Conservation (phyloP, 92 coral and sea anemone species). For the Paragorgia papillata region DNA sequence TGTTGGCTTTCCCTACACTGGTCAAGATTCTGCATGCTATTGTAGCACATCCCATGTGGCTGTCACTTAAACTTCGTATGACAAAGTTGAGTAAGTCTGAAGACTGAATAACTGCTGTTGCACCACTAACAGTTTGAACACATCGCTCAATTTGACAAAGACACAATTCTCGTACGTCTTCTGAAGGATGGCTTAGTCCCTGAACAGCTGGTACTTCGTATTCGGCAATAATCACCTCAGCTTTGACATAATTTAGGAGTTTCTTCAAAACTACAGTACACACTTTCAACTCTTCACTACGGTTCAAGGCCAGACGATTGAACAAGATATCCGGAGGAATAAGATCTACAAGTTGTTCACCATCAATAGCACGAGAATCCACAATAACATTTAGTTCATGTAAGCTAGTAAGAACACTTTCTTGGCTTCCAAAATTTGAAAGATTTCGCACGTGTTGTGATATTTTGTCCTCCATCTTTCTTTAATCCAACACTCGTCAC, state of each 20-base stretch:
- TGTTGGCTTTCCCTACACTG: constrained; percentile 72
- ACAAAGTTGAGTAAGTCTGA: constrained; percentile 78
- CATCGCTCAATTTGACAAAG: constrained; percentile 79
- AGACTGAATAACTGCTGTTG: constrained; percentile 72
- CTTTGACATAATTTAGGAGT: constrained; percentile 72
- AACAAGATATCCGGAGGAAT: constrained; percentile 24
- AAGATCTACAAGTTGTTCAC: constrained; percentile 17
- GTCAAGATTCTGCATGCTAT: constrained; percentile 69
- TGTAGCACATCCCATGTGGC: constrained; percentile 67
- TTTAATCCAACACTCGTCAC: not conserved
- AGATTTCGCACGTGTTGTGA: constrained; percentile 70
- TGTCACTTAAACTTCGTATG: constrained; percentile 71
- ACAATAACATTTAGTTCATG: constrained; percentile 18
- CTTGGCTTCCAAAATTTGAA: constrained; percentile 64
- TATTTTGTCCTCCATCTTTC: constrained; percentile 81
- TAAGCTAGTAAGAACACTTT: constrained; percentile 32
- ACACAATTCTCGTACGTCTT: constrained; percentile 89
- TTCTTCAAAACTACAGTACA: constrained; percentile 81
- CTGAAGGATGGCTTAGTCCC: constrained; percentile 87
- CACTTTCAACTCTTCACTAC: constrained; percentile 60
- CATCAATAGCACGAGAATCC: not conserved
- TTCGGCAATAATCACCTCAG: constrained; percentile 69
- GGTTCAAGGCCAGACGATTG: constrained; percentile 16
- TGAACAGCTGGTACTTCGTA: constrained; percentile 85
- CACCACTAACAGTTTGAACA: constrained; percentile 77